A percentile compares a stretch with the other conserved stretches of the same genome.
phyloP scores from a whole-genome alignment of 2,797 vertebrate species.

The Amniataba percoides region DNA sequence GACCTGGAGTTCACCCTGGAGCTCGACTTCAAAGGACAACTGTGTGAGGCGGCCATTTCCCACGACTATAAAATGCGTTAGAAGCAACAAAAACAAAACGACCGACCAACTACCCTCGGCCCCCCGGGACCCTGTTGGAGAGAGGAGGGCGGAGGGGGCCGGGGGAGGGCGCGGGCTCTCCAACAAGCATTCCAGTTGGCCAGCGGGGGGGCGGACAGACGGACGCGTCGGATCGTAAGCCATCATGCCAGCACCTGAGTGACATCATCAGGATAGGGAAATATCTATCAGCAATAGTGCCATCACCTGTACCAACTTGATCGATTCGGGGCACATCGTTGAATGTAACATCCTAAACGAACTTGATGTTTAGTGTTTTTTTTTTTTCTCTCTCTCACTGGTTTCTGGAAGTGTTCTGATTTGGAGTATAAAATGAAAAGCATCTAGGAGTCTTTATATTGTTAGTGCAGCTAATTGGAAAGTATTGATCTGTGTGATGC shows the following conservation, averaged over 20 bases:
- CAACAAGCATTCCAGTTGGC: conserved; percentile 46
- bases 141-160: conserved; percentile 30
- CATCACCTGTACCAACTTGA: conserved; percentile 66
- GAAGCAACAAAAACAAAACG: conserved; percentile 22
- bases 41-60: conserved; percentile 97
- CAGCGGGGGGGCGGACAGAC: conserved; percentile 9
- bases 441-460: conserved; percentile 38
- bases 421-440: conserved; percentile 27
- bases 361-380: conserved; percentile 47
- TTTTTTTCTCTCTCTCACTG: conserved; percentile 11
- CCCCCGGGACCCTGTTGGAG: conserved; percentile 42
- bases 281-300: conserved; percentile 79
- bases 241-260: conserved; percentile 54
- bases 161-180: conserved; percentile 41
- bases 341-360: conserved; percentile 78
- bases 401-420: conserved; percentile 32
- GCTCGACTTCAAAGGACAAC: conserved; percentile 98
- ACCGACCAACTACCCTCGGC: conserved; percentile 41
- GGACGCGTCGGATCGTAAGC: conserved; percentile 55
- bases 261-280: conserved; percentile 72
- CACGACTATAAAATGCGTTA: conserved; percentile 99
- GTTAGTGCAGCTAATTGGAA: conserved; percentile 48
- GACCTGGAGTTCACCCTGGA: conserved; percentile 98
- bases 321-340: conserved; percentile 59
- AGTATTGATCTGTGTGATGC: conserved; percentile 46